Percentiles rank a stretch among this genome's conserved stretches.
These are phyloP conservation scores for Calidris pygmaea DNA, from an alignment of 2,113 vertebrate species.

Conservation along the genomic window DNA sequence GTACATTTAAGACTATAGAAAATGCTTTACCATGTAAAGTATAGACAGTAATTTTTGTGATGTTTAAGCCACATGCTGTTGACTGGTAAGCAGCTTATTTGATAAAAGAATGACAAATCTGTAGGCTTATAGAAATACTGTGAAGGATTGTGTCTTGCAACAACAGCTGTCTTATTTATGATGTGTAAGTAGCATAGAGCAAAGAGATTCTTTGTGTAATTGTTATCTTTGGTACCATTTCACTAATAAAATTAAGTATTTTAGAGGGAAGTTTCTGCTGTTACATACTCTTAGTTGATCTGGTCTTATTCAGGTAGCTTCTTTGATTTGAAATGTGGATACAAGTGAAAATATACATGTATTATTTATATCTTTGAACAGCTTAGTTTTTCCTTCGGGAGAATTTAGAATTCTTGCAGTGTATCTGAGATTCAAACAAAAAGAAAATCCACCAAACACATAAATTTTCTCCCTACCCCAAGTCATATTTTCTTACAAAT, in stretches of 20 bases:
- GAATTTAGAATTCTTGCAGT: too few relatives aligned
- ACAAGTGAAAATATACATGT: background rate
- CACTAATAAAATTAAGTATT: too few relatives aligned
- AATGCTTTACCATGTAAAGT: background rate
- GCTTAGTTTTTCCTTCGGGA: background rate
- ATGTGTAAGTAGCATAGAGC: too few relatives aligned
- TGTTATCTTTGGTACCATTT: too few relatives aligned
- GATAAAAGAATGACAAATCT: background rate
- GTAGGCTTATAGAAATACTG: too few relatives aligned
- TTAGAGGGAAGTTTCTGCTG: too few relatives aligned
- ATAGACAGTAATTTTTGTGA: background rate
- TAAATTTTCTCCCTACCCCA: background rate
- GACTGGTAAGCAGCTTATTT: background rate
- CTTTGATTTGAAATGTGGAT: background rate
- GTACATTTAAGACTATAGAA: background rate
- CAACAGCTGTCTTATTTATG: too few relatives aligned
- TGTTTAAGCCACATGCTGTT: background rate
- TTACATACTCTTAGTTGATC: background rate
- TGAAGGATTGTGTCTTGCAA: too few relatives aligned
- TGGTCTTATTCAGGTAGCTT: background rate
- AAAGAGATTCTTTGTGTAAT: too few relatives aligned
- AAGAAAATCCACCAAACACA: background rate
- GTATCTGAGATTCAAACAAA: background rate
- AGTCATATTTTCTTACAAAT: background rate
- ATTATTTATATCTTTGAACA: background rate